A percentile compares a stretch with the other conserved stretches of the same genome.
These are phyloP conservation scores for Melanerpes aurifrons DNA, from an alignment of 2,113 vertebrate species.

Conservation along the genomic window DNA sequence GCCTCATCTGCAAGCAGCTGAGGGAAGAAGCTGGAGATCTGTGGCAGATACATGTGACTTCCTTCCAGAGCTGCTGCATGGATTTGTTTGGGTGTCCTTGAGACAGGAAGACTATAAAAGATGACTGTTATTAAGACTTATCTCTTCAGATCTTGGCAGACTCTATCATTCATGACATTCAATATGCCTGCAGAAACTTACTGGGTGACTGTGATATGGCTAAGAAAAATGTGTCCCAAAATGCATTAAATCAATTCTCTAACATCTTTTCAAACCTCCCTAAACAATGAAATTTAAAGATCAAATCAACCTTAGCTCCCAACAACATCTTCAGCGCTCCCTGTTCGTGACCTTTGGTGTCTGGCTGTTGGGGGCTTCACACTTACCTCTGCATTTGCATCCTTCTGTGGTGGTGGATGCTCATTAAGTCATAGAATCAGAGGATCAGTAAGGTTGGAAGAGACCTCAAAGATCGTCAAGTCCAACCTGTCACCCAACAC, in stretches of 20 bases:
- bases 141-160: slow-evolving; percentile 18
- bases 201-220: slow-evolving; percentile 1
- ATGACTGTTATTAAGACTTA: slow-evolving; percentile 39
- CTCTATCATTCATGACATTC: slow-evolving; percentile 35
- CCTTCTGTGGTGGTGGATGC: not conserved
- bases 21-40: not conserved
- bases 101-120: slow-evolving; percentile 43
- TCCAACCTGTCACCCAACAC: too few relatives aligned
- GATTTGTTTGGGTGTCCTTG: slow-evolving; percentile 39
- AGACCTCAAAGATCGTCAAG: too few relatives aligned
- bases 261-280: slow-evolving; percentile 18
- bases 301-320: slow-evolving; percentile 20
- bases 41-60: not conserved
- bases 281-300: slow-evolving; percentile 51
- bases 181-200: slow-evolving; percentile 29
- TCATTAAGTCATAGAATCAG: not conserved
- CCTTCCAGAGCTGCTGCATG: not conserved
- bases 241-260: slow-evolving; percentile 37
- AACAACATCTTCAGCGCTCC: not conserved
- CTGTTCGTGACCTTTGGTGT: not conserved
- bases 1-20: not conserved
- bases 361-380: not conserved
- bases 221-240: slow-evolving; percentile 35
- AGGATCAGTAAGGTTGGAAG: too few relatives aligned
- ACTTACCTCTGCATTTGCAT: not conserved